A percentile compares a stretch with the other conserved stretches of the same genome.
Conservation (phyloP, 1,140 invertebrate genomes). For the Asbolus verrucosus region DNA sequence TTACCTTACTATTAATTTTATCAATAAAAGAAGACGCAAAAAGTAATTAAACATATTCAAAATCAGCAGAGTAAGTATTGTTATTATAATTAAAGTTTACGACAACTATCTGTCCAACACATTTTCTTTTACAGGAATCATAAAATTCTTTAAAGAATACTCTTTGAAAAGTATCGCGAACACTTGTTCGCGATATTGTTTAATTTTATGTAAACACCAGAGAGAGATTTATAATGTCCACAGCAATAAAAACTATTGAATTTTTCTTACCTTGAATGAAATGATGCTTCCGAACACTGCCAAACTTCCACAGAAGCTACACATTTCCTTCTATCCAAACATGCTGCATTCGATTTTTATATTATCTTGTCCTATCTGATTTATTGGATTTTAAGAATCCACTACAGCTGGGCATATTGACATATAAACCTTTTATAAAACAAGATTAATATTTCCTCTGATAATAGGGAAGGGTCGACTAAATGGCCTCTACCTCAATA, state of each 20-base stretch:
- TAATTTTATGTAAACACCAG: slow-evolving; percentile 15
- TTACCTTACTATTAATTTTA: too few relatives aligned
- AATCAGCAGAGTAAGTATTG: too few relatives aligned
- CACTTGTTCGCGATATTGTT: slow-evolving; percentile 34
- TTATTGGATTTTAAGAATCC: slow-evolving; percentile 30
- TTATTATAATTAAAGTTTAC: too few relatives aligned
- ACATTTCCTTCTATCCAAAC: slow-evolving; percentile 2
- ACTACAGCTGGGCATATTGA: slow-evolving; percentile 23
- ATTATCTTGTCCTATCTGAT: slow-evolving; percentile 24
- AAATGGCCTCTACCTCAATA: slow-evolving; percentile 27
- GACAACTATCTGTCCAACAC: too few relatives aligned
- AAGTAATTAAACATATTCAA: too few relatives aligned
- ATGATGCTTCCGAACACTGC: neutral
- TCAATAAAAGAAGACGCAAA: too few relatives aligned
- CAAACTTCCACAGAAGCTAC: slow-evolving; percentile 1
- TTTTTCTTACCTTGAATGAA: slow-evolving; percentile 2
- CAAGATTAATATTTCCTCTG: slow-evolving; percentile 26
- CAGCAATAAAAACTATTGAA: slow-evolving; percentile 5
- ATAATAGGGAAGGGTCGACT: slow-evolving; percentile 17
- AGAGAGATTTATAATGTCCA: slow-evolving; percentile 14
- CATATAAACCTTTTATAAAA: slow-evolving; percentile 25
- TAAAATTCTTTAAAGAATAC: neutral
- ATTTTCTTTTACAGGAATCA: too few relatives aligned
- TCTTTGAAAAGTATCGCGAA: slow-evolving; percentile 11
- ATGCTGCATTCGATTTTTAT: slow-evolving; percentile 8